Base-by-base conservation (phyloP, 2,797 vertebrate species). In the Poecile montanus region DNA sequence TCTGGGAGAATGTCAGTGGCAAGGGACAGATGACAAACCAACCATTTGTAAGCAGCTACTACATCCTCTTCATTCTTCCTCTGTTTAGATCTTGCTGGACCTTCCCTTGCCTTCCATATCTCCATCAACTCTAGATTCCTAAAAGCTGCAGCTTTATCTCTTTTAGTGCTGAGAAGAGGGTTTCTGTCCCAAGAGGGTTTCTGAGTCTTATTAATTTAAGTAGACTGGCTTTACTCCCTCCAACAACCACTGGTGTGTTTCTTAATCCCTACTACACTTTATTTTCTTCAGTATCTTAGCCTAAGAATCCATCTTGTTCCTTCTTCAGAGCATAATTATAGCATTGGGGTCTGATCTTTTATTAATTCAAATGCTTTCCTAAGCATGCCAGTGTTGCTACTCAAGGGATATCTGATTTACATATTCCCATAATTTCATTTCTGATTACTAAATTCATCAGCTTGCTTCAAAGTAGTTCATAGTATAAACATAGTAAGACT, bases 391-490 rank as follows among this genome's bases (percentile, higher is more conserved):
- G 56, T 53, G 56, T 58, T 91, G 60, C 34, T 92, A 94, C 93
- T 95, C 94, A 91, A 88, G 94, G 92, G 96, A 95, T 86, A 81
- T 62, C 47, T 7, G 19, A 94, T 97, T 95, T 94, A 86, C 93
- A 95, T 95, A 95, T 76, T 88, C 58, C 56, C 79, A 72, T 96
- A 92, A 96, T 96, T 94, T 96, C 19, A 92, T 88, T 95, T 93
- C 81, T 96, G 91, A 95, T 94, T 95, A 76, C 66, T 92, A 97
- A 95, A 95, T 96, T 91, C 89, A 95, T 96, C 82, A 93, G 50
- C 76, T 83, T 87, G 63, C 91, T 94, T 95, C 85, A 93, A 96
- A 95, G 94, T 30, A 91, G 79, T 92, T 84, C 54, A 60, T 95
- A 92, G 18, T 75, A 91, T 53, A 95, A 97, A 93, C 95, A 91